Conservation (phyloP, 2,888 invertebrate genomes). For the Amiota communis region DNA sequence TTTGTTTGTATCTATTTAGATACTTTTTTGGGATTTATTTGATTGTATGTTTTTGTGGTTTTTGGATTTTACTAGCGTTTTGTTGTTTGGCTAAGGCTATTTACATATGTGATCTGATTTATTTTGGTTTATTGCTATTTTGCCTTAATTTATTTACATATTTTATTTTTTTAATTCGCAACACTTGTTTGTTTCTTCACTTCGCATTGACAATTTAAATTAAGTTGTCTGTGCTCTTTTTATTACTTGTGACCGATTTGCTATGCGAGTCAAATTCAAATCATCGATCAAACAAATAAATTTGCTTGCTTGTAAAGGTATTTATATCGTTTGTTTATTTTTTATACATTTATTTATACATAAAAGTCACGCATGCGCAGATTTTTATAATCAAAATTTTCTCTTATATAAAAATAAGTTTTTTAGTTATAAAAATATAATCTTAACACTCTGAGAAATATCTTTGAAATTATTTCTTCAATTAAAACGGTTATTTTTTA, state of each 20-base stretch:
- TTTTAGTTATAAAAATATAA: too few species aligned
- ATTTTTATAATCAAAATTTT: not conserved
- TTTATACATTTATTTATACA: too few species aligned
- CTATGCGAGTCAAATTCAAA: not conserved
- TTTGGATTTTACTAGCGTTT: not conserved
- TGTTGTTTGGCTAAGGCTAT: constrained; percentile 4
- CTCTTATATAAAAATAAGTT: too few species aligned
- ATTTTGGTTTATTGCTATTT: constrained; percentile 9
- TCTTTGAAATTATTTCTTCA: too few species aligned
- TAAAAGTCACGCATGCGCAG: constrained; percentile 22
- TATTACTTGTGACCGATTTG: not conserved
- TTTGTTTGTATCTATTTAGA: not conserved
- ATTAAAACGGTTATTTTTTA: not conserved
- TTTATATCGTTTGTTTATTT: not conserved
- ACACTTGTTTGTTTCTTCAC: not conserved
- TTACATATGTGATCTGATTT: constrained; percentile 14
- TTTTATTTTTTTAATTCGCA: not conserved
- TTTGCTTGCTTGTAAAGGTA: not conserved
- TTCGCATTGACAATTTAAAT: constrained; percentile 4
- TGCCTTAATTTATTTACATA: not conserved
- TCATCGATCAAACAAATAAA: constrained; percentile 32
- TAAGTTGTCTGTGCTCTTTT: not conserved
- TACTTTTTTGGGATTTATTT: not conserved
- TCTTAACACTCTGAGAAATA: too few species aligned
- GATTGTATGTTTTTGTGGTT: not conserved